Evolutionary conservation across 2,888 invertebrate genomes (phyloP).

Genomic region (Agrochola lota): DNA sequence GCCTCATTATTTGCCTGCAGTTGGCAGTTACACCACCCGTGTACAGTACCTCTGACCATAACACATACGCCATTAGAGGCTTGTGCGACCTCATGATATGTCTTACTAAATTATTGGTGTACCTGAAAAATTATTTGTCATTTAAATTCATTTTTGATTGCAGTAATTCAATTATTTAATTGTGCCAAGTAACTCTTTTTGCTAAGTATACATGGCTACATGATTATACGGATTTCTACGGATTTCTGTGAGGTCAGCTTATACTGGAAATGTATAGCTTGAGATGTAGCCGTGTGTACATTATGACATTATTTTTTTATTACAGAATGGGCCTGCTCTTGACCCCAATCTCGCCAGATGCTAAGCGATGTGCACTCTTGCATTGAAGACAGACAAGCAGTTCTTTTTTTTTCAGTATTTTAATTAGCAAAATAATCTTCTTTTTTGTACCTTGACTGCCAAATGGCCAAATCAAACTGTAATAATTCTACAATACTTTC

Average conservation of each 20-base stretch:
- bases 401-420: neutral
- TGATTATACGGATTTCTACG: too few relatives aligned
- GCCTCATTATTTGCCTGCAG: slow-evolving; percentile 80
- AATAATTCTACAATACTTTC: slow-evolving; percentile 88
- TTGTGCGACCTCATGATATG: slow-evolving; percentile 82
- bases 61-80: slow-evolving; percentile 81
- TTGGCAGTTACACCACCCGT: slow-evolving; percentile 80
- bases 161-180: neutral
- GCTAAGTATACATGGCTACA: neutral
- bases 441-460: slow-evolving; percentile 85
- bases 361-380: too few relatives aligned
- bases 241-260: too few relatives aligned
- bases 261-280: too few relatives aligned
- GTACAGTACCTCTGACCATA: slow-evolving; percentile 81
- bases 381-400: too few relatives aligned
- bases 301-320: neutral
- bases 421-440: too few relatives aligned
- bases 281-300: too few relatives aligned
- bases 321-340: too few relatives aligned
- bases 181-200: neutral
- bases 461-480: slow-evolving; percentile 90
- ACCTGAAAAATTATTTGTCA: slow-evolving; percentile 72
- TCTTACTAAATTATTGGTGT: slow-evolving; percentile 77
- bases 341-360: too few relatives aligned
- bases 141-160: neutral